Conservation (phyloP, 2,113 vertebrate species). For the Gavialis gangeticus region DNA sequence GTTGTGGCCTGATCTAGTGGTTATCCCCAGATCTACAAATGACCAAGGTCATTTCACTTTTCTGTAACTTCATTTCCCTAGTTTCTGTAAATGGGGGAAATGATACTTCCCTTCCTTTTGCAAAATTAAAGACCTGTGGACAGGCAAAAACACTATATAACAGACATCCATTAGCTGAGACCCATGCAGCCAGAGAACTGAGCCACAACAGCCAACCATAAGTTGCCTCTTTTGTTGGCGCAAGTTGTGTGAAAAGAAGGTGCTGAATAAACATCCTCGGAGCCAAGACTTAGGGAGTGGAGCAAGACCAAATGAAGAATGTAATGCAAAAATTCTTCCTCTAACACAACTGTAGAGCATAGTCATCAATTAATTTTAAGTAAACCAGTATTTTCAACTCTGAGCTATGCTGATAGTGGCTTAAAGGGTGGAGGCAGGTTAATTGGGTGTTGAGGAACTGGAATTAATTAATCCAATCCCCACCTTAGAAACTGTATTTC, state of each 20-base stretch:
- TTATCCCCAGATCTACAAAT: background rate
- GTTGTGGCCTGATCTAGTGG: background rate
- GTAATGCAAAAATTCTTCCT: background rate
- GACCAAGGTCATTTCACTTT: background rate
- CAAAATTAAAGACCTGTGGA: background rate
- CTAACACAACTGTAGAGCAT: background rate
- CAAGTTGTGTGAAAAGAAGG: background rate
- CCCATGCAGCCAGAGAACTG: fast-evolving
- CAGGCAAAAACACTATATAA: background rate
- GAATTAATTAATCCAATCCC: conserved; percentile 46
- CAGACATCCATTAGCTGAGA: background rate
- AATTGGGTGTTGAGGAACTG: background rate
- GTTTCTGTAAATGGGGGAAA: conserved; percentile 12
- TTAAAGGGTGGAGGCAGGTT: background rate
- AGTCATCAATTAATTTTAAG: background rate
- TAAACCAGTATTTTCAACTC: background rate
- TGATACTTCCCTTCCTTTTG: background rate
- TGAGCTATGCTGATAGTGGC: background rate
- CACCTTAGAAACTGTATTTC: conserved; percentile 37
- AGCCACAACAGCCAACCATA: background rate
- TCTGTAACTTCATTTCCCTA: conserved; percentile 2
- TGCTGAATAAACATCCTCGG: background rate
- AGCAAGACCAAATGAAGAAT: background rate
- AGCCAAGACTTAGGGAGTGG: background rate
- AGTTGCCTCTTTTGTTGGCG: background rate